Evolutionary conservation across 2,797 vertebrate species (phyloP), one percentile per base, ranked within the genome.

Genomic region (Notolepis coatsorum): DNA sequence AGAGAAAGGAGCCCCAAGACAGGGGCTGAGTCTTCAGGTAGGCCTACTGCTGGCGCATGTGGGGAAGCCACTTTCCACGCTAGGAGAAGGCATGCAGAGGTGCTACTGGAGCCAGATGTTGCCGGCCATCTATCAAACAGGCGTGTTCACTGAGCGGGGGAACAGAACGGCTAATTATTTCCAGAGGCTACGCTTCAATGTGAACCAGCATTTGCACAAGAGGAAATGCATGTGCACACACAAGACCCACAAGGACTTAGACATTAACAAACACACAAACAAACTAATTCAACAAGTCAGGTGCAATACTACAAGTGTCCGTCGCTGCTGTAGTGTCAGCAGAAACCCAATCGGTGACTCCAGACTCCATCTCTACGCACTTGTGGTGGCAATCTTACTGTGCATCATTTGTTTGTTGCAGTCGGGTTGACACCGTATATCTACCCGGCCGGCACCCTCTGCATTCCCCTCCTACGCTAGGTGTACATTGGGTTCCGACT

Each of bases 101-200:
- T 46, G 37, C 47, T 65, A 51, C 24, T 50, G 65, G 28, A 80
- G 47, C 57, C 70, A 72, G 57, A 75, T 69, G 73, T 67, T 39
- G n/a, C n/a, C n/a, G 41, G 17, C 63, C 51, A 61, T 62, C 24
- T 43, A 65, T 76, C 64, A 76, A 35, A 53, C 2, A 35, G 27
- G 60, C 51, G 10, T 37, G n/a, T 33, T 69, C 43, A 33, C 38
- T 10, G 45, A 31, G 23, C 51, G 47, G 21, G 31, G 31, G 42
- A 55, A 27, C 54, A 52, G 62, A 66, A 67, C 60, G 65, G 68
- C 27, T 49, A 58, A 60, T 65, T 10, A 58, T 45, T 58, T 69
- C 37, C 65, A 65, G 53, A 31, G 21, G 23, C 31, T n/a, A 9
- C 35, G 41, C 54, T 51, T 59, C 48, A 49, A 38, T 53, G 41